phyloP scores from a whole-genome alignment of 2,888 invertebrate species.

The Nycteola revayana region DNA sequence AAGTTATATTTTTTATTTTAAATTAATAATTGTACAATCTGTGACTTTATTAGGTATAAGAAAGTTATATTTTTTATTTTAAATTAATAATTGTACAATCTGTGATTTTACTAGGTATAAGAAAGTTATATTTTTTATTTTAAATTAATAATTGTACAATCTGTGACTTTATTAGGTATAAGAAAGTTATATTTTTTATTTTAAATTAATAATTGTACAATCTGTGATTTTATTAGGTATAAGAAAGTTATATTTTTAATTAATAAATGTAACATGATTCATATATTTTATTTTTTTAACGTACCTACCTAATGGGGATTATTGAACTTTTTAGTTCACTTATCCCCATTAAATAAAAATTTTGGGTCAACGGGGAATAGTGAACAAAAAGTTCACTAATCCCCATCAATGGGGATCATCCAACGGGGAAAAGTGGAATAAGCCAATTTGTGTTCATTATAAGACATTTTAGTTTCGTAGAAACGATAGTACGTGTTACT shows the following conservation, averaged over 20 bases:
- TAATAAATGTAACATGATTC: constrained; percentile 1
- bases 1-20: not conserved
- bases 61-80: not conserved
- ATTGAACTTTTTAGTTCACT: constrained; percentile 7
- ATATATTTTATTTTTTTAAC: constrained; percentile 1
- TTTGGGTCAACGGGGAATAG: constrained; percentile 9
- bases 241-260: not conserved
- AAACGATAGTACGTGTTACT: no score
- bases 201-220: not conserved
- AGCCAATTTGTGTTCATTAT: no score
- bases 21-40: not conserved
- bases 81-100: constrained; percentile 1
- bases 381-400: constrained; percentile 10
- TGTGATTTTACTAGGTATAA: not conserved
- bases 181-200: not conserved
- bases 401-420: constrained; percentile 3
- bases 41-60: not conserved
- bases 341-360: constrained; percentile 9
- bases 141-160: not conserved
- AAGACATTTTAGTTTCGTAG: no score
- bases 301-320: constrained; percentile 6
- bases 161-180: not conserved
- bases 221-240: not conserved
- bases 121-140: not conserved
- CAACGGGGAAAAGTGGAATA: no score